Evolutionary conservation across 2,113 vertebrate genomes (phyloP).

Genomic region (Thinocorus orbignyianus): DNA sequence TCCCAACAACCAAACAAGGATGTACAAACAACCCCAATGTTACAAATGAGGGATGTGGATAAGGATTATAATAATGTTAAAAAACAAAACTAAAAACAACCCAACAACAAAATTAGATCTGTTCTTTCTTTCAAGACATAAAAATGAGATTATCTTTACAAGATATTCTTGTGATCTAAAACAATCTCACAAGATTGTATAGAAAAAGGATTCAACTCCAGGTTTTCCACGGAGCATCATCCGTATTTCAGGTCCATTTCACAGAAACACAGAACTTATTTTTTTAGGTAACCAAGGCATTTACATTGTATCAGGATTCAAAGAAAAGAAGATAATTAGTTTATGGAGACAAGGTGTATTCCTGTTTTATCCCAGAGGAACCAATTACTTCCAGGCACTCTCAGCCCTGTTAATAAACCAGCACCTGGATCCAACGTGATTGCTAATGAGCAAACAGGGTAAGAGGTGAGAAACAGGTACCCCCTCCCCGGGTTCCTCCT

Average conservation of each 20-base stretch:
- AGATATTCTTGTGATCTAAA: no score
- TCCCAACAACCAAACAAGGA: neutral
- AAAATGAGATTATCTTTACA: neutral
- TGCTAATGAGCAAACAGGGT: neutral
- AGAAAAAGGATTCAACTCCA: neutral
- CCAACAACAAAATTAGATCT: neutral
- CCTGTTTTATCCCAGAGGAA: conserved; percentile 33
- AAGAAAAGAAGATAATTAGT: neutral
- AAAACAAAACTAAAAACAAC: neutral
- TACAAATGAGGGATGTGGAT: neutral
- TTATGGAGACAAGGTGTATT: neutral
- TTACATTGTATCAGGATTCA: neutral
- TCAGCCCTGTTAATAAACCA: neutral
- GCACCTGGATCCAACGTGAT: neutral
- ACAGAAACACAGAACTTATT: neutral
- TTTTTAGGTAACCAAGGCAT: neutral
- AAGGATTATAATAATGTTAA: neutral
- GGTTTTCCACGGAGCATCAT: neutral
- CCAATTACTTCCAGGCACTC: conserved; percentile 37
- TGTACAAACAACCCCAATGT: neutral
- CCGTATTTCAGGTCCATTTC: neutral
- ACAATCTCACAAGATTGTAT: neutral
- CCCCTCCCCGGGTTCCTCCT: neutral
- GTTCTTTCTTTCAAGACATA: neutral
- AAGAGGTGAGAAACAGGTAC: neutral